Evolutionary conservation across 2,797 vertebrate genomes (phyloP), one percentile per base, ranked within the genome.

Genomic region (Carcharodon carcharias): DNA sequence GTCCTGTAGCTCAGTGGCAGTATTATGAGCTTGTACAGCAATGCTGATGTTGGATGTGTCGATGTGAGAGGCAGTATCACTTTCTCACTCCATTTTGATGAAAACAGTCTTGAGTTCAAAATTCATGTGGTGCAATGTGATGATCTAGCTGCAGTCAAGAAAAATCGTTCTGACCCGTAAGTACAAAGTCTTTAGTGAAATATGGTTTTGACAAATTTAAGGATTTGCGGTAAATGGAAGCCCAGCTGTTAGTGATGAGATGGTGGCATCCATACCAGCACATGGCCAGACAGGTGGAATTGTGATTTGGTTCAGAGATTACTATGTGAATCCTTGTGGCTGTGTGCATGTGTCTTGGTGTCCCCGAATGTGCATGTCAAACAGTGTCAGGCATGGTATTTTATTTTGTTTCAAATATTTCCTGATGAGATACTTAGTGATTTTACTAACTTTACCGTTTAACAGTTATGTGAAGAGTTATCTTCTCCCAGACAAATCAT

Each of bases 401-500:
- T 18, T 91, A 61, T 54, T 85, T 85, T 50, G 40, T 23, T 50
- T 85, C 3, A 61, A 91, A 35, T 35, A 11, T 91, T 91, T 91
- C 88, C 3, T 35, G 12, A 58, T 67, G 40, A 28, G 4, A 6
- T 63, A 61, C 31, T 50, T 23, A 45, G 40, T 93, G 91, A 45
- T 67, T 31, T 96, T 96, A 56, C 56, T 40, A 6, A 9, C 28
- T 0, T 11, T 31, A 58, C 5, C 71, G 6, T 4, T 96, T 50
- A 96, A 54, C 97, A 99, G 99, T 97, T 99, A 99, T 89, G 98
- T 99, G 92, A 99, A 99, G 97, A 98, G 98, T 4, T 99, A 99
- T 97, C 98, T 99, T 56, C 98, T 99, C 96, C 99, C 99, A 0
- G 99, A 99, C 97, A 99, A 99, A 97, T 98, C 99, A 0, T 98